phyloP scores from a whole-genome alignment of 2,888 invertebrate species.

The Heliconius aoede region DNA sequence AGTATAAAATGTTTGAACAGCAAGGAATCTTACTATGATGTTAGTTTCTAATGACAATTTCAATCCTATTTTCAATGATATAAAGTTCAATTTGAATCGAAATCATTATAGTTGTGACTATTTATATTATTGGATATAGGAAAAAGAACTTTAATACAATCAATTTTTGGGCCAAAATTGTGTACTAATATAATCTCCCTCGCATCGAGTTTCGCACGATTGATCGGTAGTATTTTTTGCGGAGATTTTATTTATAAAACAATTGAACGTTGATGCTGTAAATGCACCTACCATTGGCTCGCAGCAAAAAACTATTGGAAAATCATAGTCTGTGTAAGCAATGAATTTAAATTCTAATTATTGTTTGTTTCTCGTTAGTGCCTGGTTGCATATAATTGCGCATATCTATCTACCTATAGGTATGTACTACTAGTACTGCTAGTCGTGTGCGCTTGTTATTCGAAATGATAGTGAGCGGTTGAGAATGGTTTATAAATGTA shows the following conservation, averaged over 20 bases:
- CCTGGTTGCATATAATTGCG: slow-evolving; percentile 46
- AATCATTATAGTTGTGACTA: slow-evolving; percentile 55
- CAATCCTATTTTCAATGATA: not conserved
- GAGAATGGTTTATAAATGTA: not conserved
- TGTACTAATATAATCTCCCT: slow-evolving; percentile 61
- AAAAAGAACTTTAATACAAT: slow-evolving; percentile 55
- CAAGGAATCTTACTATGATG: slow-evolving; percentile 73
- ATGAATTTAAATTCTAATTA: slow-evolving; percentile 53
- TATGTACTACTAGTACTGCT: not conserved
- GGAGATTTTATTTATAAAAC: slow-evolving; percentile 82
- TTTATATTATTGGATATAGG: slow-evolving; percentile 45
- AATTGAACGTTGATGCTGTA: slow-evolving; percentile 79
- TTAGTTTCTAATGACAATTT: not conserved
- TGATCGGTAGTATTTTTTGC: slow-evolving; percentile 84
- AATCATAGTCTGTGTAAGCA: slow-evolving; percentile 49
- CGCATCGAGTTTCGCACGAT: slow-evolving; percentile 80
- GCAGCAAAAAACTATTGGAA: slow-evolving; percentile 54
- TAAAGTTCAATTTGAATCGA: not conserved
- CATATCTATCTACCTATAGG: not conserved
- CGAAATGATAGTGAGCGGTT: not conserved
- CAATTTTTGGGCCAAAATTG: slow-evolving; percentile 53
- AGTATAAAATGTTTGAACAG: slow-evolving; percentile 84
- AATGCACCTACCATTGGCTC: slow-evolving; percentile 75
- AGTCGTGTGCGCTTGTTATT: not conserved
- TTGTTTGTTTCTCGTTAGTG: slow-evolving; percentile 47